Conservation (phyloP, 2,113 vertebrate species). For the Acrocephalus arundinaceus region DNA sequence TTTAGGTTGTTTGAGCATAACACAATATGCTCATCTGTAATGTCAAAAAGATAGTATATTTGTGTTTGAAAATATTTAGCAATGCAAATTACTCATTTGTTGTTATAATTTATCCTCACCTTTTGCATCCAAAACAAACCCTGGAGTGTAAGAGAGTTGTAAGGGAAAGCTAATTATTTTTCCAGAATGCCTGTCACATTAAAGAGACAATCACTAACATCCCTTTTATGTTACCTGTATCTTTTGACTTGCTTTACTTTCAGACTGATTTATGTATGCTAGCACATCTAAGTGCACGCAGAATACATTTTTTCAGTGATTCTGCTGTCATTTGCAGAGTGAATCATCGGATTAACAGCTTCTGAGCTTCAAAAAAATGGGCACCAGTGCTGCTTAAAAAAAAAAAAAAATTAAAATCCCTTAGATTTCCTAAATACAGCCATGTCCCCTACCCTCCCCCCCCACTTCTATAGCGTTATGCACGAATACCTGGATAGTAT, state of each 20-base stretch:
- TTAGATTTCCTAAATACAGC: neutral
- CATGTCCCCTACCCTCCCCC: neutral
- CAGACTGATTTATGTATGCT: neutral
- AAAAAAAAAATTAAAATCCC: fast-evolving
- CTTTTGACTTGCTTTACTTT: neutral
- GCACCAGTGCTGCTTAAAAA: neutral
- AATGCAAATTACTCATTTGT: neutral
- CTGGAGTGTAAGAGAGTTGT: neutral
- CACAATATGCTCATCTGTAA: neutral
- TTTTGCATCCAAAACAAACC: neutral
- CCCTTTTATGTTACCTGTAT: fast-evolving
- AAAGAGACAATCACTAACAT: neutral
- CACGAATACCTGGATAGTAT: neutral
- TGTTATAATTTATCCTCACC: neutral
- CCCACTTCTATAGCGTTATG: neutral
- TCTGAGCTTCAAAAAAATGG: neutral
- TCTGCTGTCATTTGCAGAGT: neutral
- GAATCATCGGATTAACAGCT: neutral
- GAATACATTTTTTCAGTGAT: neutral
- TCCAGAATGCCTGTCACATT: neutral
- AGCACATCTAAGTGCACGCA: neutral
- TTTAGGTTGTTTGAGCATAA: neutral
- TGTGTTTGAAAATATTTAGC: neutral
- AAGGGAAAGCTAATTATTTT: neutral
- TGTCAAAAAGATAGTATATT: neutral